Evolutionary conservation across 2,888 invertebrate genomes (phyloP).

Genomic region (Trissolcus brochymenae): DNA sequence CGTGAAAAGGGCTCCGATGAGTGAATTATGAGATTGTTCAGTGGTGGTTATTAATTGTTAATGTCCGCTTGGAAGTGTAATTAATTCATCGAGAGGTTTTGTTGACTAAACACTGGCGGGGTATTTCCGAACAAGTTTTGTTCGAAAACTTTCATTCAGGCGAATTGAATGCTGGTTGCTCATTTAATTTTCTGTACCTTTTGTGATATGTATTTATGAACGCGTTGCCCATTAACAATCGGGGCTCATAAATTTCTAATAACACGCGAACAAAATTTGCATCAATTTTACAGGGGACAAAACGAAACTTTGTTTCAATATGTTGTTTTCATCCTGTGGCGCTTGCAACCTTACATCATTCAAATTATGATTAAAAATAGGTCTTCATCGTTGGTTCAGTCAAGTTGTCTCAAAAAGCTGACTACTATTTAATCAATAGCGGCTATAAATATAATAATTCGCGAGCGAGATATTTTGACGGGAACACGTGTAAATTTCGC

Average conservation of each 20-base stretch:
- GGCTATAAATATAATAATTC: slow-evolving; percentile 41
- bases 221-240: no score
- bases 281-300: no score
- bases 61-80: background rate
- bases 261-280: no score
- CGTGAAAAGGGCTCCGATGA: background rate
- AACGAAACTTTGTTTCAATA: no score
- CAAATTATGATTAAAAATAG: no score
- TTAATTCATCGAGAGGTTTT: background rate
- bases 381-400: no score
- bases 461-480: slow-evolving; percentile 26
- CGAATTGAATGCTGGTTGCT: background rate
- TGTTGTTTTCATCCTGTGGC: no score
- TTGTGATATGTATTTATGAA: slow-evolving; percentile 4
- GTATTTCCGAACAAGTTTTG: slow-evolving; percentile 1
- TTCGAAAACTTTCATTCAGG: background rate
- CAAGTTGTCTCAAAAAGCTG: slow-evolving; percentile 10
- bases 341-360: no score
- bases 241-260: no score
- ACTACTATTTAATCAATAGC: slow-evolving; percentile 25
- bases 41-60: slow-evolving; percentile 3
- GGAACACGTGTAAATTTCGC: slow-evolving; percentile 39
- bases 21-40: background rate
- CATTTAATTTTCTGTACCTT: background rate
- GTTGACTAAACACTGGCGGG: background rate